A percentile compares a stretch with the other conserved stretches of the same genome.
These are phyloP conservation scores for Catostylus mosaicus DNA, from an alignment of 30 jellyfish, hydroid and myxozoan genomes.

Conservation along the genomic window DNA sequence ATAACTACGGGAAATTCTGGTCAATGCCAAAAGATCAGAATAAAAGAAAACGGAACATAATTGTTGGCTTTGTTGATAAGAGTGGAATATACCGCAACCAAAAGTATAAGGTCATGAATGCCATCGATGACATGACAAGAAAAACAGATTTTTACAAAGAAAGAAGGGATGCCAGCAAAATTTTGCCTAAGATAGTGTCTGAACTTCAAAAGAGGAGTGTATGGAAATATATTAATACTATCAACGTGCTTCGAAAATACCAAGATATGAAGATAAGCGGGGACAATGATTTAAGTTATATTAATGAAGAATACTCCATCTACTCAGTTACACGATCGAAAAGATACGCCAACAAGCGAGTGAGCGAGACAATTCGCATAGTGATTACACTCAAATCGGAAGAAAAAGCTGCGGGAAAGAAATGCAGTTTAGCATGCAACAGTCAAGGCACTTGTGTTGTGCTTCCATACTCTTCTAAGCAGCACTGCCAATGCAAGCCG, in stretches of 20 bases:
- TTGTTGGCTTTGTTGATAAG: constrained; percentile 33
- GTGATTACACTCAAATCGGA: constrained; percentile 16
- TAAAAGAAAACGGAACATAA: constrained; percentile 34
- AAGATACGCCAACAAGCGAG: too few species aligned
- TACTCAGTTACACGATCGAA: constrained; percentile 2
- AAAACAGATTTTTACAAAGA: constrained; percentile 5
- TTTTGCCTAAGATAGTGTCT: background rate
- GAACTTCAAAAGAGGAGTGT: constrained; percentile 24
- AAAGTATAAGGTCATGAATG: constrained; percentile 31
- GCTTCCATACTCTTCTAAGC: constrained; percentile 20
- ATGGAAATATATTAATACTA: constrained; percentile 20
- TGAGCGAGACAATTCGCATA: constrained; percentile 10
- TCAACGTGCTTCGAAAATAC: constrained; percentile 24
- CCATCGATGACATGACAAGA: constrained; percentile 18
- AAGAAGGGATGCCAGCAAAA: constrained; percentile 9
- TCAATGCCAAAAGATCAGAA: constrained; percentile 22
- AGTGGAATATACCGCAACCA: constrained; percentile 39
- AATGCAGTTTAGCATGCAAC: constrained; percentile 23
- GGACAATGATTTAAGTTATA: constrained; percentile 3
- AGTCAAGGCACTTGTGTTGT: constrained; percentile 6
- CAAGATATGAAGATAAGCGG: background rate
- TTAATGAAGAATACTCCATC: constrained; percentile 19
- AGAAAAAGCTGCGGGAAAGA: constrained; percentile 13
- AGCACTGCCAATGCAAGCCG: constrained; percentile 42
- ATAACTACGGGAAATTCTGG: constrained; percentile 35